Evolutionary conservation across 2,797 vertebrate species (phyloP).

Genomic region (Notoglanidium macrostoma): DNA sequence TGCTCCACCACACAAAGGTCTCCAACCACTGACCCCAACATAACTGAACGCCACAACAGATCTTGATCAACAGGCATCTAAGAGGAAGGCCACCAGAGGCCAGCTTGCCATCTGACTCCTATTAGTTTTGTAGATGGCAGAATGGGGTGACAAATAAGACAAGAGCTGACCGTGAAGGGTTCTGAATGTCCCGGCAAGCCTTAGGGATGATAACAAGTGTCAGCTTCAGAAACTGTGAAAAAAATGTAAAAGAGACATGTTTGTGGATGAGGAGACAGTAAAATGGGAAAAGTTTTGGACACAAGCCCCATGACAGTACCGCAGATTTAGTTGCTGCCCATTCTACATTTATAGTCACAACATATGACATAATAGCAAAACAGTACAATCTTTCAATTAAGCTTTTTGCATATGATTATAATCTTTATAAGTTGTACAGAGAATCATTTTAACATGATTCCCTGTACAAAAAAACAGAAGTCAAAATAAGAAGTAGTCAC

Average conservation of each 20-base stretch:
- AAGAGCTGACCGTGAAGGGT: conserved; percentile 20
- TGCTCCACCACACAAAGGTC: background rate
- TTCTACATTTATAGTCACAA: background rate
- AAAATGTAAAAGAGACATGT: background rate
- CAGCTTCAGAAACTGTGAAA: background rate
- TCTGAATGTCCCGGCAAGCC: conserved; percentile 13
- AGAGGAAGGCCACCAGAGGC: conserved; percentile 2
- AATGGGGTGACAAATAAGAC: conserved; percentile 29
- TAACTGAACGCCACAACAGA: conserved; percentile 7
- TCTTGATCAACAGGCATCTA: conserved; percentile 12
- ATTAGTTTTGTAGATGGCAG: conserved; percentile 26
- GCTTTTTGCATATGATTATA: background rate
- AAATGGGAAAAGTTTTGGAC: background rate
- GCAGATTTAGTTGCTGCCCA: background rate
- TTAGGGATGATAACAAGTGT: conserved; percentile 12
- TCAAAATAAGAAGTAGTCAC: background rate
- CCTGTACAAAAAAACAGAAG: background rate
- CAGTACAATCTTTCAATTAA: background rate
- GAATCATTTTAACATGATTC: background rate
- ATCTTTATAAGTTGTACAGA: background rate
- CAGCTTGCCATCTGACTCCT: conserved; percentile 18
- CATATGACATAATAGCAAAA: background rate
- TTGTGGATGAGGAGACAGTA: background rate
- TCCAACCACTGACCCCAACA: background rate
- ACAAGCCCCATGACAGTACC: background rate